Evolutionary conservation across 2,113 vertebrate species (phyloP).

Genomic region (Delphinapterus leucas): DNA sequence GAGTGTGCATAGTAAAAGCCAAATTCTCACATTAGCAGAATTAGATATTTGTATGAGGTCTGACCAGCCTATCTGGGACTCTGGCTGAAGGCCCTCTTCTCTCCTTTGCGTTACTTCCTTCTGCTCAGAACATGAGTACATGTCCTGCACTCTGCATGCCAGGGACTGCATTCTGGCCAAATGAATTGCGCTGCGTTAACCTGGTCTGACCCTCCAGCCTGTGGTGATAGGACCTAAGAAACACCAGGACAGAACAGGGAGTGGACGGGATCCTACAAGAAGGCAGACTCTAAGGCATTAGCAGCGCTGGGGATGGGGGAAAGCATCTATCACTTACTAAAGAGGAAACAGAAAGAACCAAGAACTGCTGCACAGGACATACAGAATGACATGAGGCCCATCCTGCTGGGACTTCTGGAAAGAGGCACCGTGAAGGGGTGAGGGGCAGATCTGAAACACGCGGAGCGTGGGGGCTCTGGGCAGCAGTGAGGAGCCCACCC

Average conservation of each 20-base stretch:
- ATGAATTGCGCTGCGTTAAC: constrained; percentile 76
- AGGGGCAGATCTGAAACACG: not conserved
- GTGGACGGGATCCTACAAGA: not conserved
- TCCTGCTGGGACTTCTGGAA: not conserved
- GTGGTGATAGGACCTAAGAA: constrained; percentile 39
- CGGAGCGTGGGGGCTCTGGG: accelerated
- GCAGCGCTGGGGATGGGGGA: constrained; percentile 9
- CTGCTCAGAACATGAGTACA: not conserved
- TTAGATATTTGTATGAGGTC: not conserved
- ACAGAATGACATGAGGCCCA: not conserved
- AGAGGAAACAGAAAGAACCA: not conserved
- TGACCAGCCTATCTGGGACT: not conserved
- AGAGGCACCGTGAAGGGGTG: not conserved
- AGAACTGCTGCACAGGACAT: not conserved
- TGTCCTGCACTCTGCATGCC: not conserved
- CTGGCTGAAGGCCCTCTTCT: not conserved
- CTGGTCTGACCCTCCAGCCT: constrained; percentile 68
- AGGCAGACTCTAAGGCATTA: not conserved
- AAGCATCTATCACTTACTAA: not conserved
- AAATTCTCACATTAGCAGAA: not conserved
- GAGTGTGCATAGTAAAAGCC: not conserved
- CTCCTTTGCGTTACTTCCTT: not conserved
- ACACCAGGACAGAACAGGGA: constrained; percentile 22
- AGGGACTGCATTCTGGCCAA: constrained; percentile 2
- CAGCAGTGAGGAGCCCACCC: not conserved